Evolutionary conservation across 2,797 vertebrate genomes (phyloP).

Genomic region (Acomys russatus): DNA sequence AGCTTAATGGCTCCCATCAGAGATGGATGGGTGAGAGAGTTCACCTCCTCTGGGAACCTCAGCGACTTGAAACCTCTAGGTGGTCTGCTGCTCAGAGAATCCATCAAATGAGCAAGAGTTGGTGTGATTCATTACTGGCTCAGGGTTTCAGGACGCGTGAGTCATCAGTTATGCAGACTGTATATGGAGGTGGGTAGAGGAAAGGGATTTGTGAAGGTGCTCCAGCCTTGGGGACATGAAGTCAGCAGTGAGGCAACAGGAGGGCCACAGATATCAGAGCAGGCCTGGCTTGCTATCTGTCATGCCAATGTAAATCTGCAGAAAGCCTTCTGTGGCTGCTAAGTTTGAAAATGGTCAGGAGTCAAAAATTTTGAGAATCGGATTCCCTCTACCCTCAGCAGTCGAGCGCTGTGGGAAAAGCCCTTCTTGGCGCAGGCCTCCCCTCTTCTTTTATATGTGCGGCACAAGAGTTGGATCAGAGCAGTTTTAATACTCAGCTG

Average conservation of each 20-base stretch:
- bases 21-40: slow-evolving; percentile 75
- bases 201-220: not conserved
- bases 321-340: slow-evolving; percentile 5
- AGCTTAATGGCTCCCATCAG: slow-evolving; percentile 77
- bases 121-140: slow-evolving; percentile 53
- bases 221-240: not conserved
- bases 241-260: not conserved
- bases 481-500: slow-evolving; percentile 29
- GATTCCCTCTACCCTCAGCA: not conserved
- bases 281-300: slow-evolving; percentile 2
- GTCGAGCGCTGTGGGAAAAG: not conserved
- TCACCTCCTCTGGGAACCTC: slow-evolving; percentile 66
- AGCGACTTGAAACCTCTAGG: slow-evolving; percentile 65
- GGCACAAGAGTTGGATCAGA: not conserved
- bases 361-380: not conserved
- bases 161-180: slow-evolving; percentile 46
- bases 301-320: slow-evolving; percentile 48
- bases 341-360: slow-evolving; percentile 50
- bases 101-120: slow-evolving; percentile 33
- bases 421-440: not conserved
- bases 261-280: not conserved
- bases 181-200: not conserved
- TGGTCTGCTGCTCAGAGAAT: slow-evolving; percentile 68
- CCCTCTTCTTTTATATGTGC: not conserved
- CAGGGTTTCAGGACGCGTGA: not conserved